Conservation (phyloP, 2,113 vertebrate genomes). For the Nothoprocta perdicaria region DNA sequence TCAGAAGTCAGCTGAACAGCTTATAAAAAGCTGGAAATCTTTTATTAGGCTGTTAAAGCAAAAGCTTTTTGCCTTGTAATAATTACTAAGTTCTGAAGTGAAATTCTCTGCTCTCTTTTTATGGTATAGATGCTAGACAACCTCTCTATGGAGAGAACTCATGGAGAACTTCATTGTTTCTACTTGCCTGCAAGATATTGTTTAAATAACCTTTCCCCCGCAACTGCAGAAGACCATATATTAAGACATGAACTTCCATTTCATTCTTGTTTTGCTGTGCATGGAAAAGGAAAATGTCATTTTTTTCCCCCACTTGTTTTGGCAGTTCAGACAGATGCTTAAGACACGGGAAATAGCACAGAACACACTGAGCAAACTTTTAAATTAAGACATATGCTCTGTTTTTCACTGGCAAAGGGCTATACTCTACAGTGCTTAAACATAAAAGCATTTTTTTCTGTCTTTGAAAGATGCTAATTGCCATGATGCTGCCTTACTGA, state of each 20-base stretch:
- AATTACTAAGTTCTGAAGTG: background rate
- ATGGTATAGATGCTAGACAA: background rate
- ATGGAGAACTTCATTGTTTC: background rate
- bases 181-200: fast-evolving
- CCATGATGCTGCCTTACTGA: background rate
- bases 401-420: constrained; percentile 64
- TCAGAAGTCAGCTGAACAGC: constrained; percentile 44
- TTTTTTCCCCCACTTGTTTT: constrained; percentile 47
- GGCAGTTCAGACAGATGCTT: constrained; percentile 69
- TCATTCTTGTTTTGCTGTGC: background rate
- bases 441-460: constrained; percentile 38
- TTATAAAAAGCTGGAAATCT: constrained; percentile 31
- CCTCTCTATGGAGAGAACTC: background rate
- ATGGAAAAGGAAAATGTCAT: constrained; percentile 25
- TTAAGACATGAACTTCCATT: background rate
- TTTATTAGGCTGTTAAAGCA: constrained; percentile 4
- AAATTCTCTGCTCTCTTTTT: background rate
- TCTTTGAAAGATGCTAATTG: constrained; percentile 42
- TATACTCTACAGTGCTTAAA: constrained; percentile 44
- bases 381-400: constrained; percentile 68
- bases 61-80: constrained; percentile 10
- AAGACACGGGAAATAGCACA: constrained; percentile 69
- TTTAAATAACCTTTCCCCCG: background rate
- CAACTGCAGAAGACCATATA: background rate
- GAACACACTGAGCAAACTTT: constrained; percentile 64